Evolutionary conservation across 2,797 vertebrate genomes (phyloP), one percentile per base, ranked within the genome.

Genomic region (Danio tinwini): DNA sequence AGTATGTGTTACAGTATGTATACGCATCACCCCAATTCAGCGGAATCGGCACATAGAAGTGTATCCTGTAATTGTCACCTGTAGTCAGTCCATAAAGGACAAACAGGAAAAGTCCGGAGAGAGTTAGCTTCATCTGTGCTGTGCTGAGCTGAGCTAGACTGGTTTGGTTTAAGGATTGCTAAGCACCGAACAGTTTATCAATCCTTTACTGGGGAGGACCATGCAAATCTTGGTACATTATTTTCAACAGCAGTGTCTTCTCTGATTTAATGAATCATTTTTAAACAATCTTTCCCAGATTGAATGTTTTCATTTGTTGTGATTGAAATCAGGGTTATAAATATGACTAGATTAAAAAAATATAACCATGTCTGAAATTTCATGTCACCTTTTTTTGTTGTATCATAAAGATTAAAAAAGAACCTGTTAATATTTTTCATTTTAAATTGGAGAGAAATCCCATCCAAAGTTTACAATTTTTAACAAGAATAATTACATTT

Each of bases 61-160:
- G 29, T 29, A 37, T 4, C 29, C 17, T 62, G 10, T 9, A 19
- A 19, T 29, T 40, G 21, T 52, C 3, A 37, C 61, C 45, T 16
- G 14, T 8, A n/a, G 53, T 42, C 47, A 65, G 14, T 55, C 42
- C 59, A 53, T 40, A 44, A 52, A 63, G 16, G 5, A 42, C 44
- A 59, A 69, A 9, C 52, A 83, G 61, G 12, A 80, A 6, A 44
- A 59, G 29, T 53, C 56, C 42, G 39, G 52, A 12, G 49, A 67
- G 10, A 14, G 17, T 6, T 0, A 29, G 2, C 50, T 81, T 77
- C 78, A 81, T 81, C 53, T 80, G 5, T 68, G 53, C 52, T 67
- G 19, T 5, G 8, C 11, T 59, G 6, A 40, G 37, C n/a, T n/a
- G n/a, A n/a, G n/a, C n/a, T n/a, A n/a, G n/a, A n/a, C 55, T 74